A percentile compares a stretch with the other conserved stretches of the same genome.
Evolutionary conservation across 2,797 vertebrate species (phyloP).

Genomic region (Sciaenops ocellatus): DNA sequence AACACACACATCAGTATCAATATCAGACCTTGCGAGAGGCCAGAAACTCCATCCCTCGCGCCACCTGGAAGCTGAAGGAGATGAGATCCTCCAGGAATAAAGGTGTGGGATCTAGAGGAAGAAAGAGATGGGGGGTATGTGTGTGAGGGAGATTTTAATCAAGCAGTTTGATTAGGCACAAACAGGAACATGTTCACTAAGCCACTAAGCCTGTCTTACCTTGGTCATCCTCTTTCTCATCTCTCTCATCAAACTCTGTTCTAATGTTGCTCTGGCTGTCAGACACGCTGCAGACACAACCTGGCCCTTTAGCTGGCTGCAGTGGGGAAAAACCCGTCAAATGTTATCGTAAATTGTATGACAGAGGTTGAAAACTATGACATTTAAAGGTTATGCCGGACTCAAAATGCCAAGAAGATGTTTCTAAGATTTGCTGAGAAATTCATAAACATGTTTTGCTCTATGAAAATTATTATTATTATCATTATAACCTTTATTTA

Average conservation of each 20-base stretch:
- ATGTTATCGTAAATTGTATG: neutral
- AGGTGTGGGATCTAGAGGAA: slow-evolving; percentile 81
- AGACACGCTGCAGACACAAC: slow-evolving; percentile 77
- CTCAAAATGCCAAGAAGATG: neutral
- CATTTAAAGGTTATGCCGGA: neutral
- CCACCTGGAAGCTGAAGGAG: slow-evolving; percentile 97
- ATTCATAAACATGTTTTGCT: slow-evolving; percentile 5
- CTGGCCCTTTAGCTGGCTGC: slow-evolving; percentile 72
- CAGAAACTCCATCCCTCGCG: slow-evolving; percentile 97
- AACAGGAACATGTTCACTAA: neutral
- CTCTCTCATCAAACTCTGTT: slow-evolving; percentile 85
- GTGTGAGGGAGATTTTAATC: neutral
- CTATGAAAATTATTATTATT: too few species aligned
- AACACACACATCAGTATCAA: neutral
- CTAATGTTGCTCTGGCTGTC: slow-evolving; percentile 81
- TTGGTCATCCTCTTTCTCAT: slow-evolving; percentile 33
- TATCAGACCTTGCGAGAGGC: slow-evolving; percentile 84
- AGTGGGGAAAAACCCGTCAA: neutral
- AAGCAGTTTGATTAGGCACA: neutral
- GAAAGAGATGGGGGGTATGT: neutral
- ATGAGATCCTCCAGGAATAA: slow-evolving; percentile 94
- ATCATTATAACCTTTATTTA: too few species aligned
- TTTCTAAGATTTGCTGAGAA: neutral
- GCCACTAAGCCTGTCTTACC: slow-evolving; percentile 52
- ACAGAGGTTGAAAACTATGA: neutral